These are phyloP conservation scores for Willowsia nigromaculata DNA, from an alignment of 2,888 invertebrate species.

Conservation along the genomic window DNA sequence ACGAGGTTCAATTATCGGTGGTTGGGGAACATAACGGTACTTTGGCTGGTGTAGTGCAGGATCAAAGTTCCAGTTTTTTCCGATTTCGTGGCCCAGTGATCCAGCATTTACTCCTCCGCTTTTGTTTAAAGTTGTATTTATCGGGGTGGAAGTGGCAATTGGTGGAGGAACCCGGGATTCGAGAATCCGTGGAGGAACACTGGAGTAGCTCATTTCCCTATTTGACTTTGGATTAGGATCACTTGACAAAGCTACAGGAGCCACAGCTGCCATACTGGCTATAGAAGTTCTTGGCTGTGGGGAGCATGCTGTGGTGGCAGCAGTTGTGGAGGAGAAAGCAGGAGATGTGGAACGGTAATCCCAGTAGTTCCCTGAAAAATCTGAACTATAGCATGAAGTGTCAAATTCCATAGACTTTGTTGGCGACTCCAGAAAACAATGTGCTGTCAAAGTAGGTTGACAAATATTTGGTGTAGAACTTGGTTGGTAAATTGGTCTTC, in stretches of 20 bases:
- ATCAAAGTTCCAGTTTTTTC: conserved; percentile 83
- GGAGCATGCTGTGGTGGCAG: conserved; percentile 35
- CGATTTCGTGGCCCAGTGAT: conserved; percentile 53
- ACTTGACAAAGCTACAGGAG: conserved; percentile 50
- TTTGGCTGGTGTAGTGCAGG: conserved; percentile 88
- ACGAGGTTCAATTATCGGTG: conserved; percentile 79
- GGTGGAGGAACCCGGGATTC: conserved; percentile 65
- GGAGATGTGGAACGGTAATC: conserved; percentile 75
- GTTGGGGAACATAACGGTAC: conserved; percentile 85
- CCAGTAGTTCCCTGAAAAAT: conserved; percentile 76
- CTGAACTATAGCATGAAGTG: conserved; percentile 73
- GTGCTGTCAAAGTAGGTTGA: conserved; percentile 78
- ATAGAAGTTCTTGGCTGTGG: background rate
- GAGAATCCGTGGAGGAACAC: conserved; percentile 64
- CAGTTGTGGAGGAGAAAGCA: conserved; percentile 62
- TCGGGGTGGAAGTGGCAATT: conserved; percentile 38
- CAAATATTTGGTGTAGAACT: conserved; percentile 78
- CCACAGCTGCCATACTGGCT: conserved; percentile 39
- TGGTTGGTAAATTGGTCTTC: conserved; percentile 78
- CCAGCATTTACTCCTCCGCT: conserved; percentile 14
- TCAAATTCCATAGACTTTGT: conserved; percentile 76
- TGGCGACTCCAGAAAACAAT: conserved; percentile 77
- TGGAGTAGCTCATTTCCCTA: conserved; percentile 69
- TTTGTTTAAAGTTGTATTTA: conserved; percentile 49
- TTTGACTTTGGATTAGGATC: conserved; percentile 68